A percentile compares a stretch with the other conserved stretches of the same genome.
phyloP scores from a whole-genome alignment of 1,140 invertebrate genomes.

The Neodiprion fabricii region DNA sequence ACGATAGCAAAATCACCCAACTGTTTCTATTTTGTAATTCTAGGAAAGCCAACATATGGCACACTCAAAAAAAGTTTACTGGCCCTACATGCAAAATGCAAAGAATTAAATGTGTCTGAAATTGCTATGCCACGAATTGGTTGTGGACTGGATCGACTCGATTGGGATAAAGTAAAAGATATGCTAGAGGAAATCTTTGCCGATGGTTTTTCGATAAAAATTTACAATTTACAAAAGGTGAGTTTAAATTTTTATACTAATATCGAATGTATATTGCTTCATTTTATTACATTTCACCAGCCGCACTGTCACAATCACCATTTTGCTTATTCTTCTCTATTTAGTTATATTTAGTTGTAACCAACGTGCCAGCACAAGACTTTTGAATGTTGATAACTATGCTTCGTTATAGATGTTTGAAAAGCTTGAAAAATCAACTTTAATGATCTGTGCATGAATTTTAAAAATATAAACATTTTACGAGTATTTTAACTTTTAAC shows the following conservation, averaged over 20 bases:
- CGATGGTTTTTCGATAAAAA: conserved; percentile 56
- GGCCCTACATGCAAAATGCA: neutral
- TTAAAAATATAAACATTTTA: too few species aligned
- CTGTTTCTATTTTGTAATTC: neutral
- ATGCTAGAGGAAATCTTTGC: conserved; percentile 63
- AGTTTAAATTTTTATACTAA: conserved; percentile 19
- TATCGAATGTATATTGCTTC: neutral
- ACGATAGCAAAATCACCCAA: too few species aligned
- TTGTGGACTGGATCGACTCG: conserved; percentile 68
- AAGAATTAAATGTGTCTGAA: conserved; percentile 53
- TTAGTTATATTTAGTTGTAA: neutral
- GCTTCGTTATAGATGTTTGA: too few species aligned
- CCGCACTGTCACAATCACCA: neutral
- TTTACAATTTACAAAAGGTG: conserved; percentile 59
- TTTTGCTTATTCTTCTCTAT: neutral
- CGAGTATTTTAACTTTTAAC: too few species aligned
- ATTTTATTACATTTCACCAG: neutral
- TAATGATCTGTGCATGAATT: too few species aligned
- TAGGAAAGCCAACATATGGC: neutral
- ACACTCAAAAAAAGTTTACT: neutral
- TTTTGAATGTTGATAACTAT: neutral
- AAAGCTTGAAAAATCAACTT: too few species aligned
- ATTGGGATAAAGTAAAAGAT: conserved; percentile 65
- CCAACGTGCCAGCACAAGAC: neutral
- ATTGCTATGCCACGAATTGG: conserved; percentile 70